Evolutionary conservation across 2,113 vertebrate species (phyloP), one percentile per base, ranked within the genome.

Genomic region (Leuciscus idus): DNA sequence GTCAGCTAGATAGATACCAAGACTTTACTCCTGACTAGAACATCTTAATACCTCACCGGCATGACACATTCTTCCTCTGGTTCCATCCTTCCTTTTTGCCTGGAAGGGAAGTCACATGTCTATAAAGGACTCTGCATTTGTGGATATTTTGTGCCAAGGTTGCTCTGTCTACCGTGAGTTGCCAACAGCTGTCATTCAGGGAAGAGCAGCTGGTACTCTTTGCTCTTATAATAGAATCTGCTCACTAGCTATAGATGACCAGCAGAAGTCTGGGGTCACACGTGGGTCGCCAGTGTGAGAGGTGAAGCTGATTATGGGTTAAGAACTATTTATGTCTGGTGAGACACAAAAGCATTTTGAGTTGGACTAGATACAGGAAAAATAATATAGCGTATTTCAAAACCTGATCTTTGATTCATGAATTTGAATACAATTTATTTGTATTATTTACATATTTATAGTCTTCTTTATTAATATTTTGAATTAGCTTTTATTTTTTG

Each of bases 221-320:
- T n/a, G 11, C 43, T 39, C 70, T 86, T 84, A 74, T 74, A 84
- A 86, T 86, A 84, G 57, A 84, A 61, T 84, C 76, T 59, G 39
- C 46, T 68, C 26, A 66, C 46, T 39, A 59, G 36, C 81, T 76
- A 70, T 76, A 84, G 57, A 80, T 57, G 72, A 50, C 43, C 81
- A 75, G 75, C 48, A 84, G 72, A 89, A 33, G 80, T 55, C 33
- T 77, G 39, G 81, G 84, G 81, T 89, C 64, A 80, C 50, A 36
- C 28, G 10, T 76, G 33, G 77, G 81, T 30, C 73, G 43, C 84
- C 72, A 62, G 68, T 76, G 79, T 83, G 66, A 82, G 85, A 83
- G 79, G 43, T 83, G 59, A 82, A 87, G 87, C 79, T 87, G 62
- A 88, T 90, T 88, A 87, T 73, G 57, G 52, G 55, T 36, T 70